phyloP scores from a whole-genome alignment of 2,888 invertebrate genomes.

The Diplolepis rosae region DNA sequence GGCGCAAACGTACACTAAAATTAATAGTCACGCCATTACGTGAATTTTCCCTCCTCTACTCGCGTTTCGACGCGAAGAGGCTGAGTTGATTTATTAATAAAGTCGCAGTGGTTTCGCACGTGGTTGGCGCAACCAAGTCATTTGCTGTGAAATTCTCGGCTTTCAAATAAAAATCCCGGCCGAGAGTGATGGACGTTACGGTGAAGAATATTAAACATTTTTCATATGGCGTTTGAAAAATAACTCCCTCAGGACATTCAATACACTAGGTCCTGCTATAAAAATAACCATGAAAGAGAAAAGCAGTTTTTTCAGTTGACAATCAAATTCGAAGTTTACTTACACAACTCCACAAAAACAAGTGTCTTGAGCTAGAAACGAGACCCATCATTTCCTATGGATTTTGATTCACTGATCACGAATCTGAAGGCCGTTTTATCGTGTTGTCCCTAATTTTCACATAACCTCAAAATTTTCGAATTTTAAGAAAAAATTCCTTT shows the following conservation, averaged over 20 bases:
- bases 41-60: slow-evolving; percentile 7
- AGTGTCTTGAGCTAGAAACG: too few relatives aligned
- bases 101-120: slow-evolving; percentile 18
- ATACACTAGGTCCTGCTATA: not conserved
- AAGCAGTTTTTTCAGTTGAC: not conserved
- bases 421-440: too few relatives aligned
- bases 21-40: slow-evolving; percentile 21
- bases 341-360: too few relatives aligned
- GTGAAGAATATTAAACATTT: slow-evolving; percentile 23
- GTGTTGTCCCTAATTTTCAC: too few relatives aligned
- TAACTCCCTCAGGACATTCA: not conserved
- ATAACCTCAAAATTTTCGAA: too few relatives aligned
- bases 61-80: slow-evolving; percentile 10
- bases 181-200: slow-evolving; percentile 12
- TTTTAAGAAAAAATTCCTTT: too few relatives aligned
- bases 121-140: slow-evolving; percentile 15
- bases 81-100: slow-evolving; percentile 21
- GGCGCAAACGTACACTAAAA: slow-evolving; percentile 6
- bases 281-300: slow-evolving; percentile 4
- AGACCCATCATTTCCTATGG: too few relatives aligned
- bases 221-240: slow-evolving; percentile 3
- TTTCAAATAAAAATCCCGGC: slow-evolving; percentile 7
- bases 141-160: slow-evolving; percentile 11
- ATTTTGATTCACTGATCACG: too few relatives aligned
- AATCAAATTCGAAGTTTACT: too few relatives aligned